Conservation (phyloP, 1,140 invertebrate genomes). For the Pararge aegeria region DNA sequence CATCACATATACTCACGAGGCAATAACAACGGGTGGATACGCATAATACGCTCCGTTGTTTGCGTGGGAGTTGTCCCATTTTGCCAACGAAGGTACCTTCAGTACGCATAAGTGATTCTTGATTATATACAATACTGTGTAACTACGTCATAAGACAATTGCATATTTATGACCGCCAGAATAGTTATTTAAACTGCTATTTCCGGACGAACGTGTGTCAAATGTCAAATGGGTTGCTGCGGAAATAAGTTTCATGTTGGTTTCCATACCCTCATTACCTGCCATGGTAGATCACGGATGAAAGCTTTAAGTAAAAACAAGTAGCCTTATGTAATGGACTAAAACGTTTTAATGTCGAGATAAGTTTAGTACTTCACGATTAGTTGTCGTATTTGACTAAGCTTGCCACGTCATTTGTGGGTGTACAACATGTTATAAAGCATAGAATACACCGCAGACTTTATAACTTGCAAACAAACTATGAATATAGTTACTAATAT, state of each 20-base stretch:
- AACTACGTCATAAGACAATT: conserved; percentile 12
- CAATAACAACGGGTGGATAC: conserved; percentile 30
- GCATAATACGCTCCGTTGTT: conserved; percentile 27
- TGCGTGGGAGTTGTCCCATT: conserved; percentile 54
- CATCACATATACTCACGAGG: conserved; percentile 38
- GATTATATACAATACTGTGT: conserved; percentile 18
- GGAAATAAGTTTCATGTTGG: no score
- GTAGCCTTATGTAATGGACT: conserved; percentile 5
- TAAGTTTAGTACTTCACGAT: conserved; percentile 15
- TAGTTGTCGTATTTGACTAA: conserved; percentile 14
- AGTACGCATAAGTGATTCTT: conserved; percentile 16
- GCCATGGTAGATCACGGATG: no score
- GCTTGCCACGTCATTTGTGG: conserved; percentile 16
- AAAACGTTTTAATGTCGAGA: conserved; percentile 4
- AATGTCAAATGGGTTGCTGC: no score
- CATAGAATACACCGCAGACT: background rate
- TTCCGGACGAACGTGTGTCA: no score
- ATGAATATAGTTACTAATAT: no score
- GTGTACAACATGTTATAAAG: conserved; percentile 1
- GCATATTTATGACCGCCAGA: background rate
- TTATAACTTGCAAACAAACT: background rate
- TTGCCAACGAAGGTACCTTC: conserved; percentile 14
- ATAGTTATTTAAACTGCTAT: background rate
- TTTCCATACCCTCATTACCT: no score
- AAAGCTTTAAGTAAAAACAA: no score